Base-by-base conservation (phyloP, 1,140 invertebrate genomes). In the Macrostomum lignano region DNA sequence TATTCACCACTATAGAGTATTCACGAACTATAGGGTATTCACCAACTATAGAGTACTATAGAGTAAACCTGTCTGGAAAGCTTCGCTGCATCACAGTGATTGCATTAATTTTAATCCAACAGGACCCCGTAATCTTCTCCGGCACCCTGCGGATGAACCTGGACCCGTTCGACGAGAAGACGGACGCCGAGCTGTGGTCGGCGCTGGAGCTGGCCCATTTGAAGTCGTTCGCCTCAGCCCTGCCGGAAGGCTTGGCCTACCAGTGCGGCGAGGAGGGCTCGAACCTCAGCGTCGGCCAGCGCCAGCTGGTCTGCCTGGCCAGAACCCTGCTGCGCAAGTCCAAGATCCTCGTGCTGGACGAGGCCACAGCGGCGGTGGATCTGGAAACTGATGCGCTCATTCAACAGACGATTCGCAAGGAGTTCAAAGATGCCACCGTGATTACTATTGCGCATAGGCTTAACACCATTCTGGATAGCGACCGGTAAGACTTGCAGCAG, bases 281-380 rank as follows among this genome's bases (percentile, higher is more conserved):
- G 20, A 33, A 33, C 26, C 4, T 33, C 9, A 47, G 45, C 39
- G 55, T 58, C 7, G 55, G 56, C 1, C 56, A 59, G 38, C 37
- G 54, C 19, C 59, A 61, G 36, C 38, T 61, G n/a, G 46, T 61
- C 4, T 60, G 55, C 40, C 39, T 61, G 11, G 59, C 55, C 3
- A 33, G 56, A 31, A 53, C 56, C n/a, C 39, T 59, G 9, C 44
- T 59, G 2, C 37, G 52, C 1, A 45, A 49, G 11, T 55, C 49
- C 35, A 47, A 47, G 34, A 49, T 59, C 11, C 50, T 74, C 0
- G 52, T 73, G 2, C 49, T 73, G 35, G 79, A 86, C 52, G 78
- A 88, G 57, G 78, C 78, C 9, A 88, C 79, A 17, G 78, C 78
- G 5, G 76, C 77, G 38, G 74, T 86, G 11, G 79, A 86, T 38